phyloP scores from a whole-genome alignment of 2,797 vertebrate genomes.

The Sebastes aleutianus region DNA sequence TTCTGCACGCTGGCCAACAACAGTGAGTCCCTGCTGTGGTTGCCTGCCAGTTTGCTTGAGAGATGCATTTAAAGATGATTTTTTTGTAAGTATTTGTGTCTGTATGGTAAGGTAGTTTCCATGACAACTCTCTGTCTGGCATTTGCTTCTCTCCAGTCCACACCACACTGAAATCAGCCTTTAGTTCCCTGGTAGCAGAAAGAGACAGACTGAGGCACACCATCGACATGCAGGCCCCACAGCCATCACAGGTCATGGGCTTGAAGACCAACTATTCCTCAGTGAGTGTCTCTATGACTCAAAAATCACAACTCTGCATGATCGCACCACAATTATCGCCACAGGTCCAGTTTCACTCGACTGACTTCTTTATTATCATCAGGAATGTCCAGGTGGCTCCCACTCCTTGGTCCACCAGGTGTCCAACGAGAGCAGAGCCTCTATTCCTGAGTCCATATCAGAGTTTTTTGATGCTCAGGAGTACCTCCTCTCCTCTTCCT shows the following conservation, averaged over 20 bases:
- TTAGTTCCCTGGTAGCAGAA: conserved; percentile 86
- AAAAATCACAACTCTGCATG: neutral
- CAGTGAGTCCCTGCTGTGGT: conserved; percentile 79
- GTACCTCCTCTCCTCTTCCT: conserved; percentile 95
- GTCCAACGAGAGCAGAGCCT: conserved; percentile 91
- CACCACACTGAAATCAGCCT: conserved; percentile 89
- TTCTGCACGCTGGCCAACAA: conserved; percentile 91
- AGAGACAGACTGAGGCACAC: conserved; percentile 88
- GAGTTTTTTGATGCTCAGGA: conserved; percentile 98
- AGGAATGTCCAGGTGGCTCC: conserved; percentile 82
- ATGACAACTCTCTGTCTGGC: conserved; percentile 47
- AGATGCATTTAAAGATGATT: neutral
- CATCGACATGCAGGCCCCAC: conserved; percentile 84
- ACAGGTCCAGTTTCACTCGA: neutral
- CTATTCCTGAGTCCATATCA: conserved; percentile 92
- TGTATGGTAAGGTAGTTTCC: conserved; percentile 43
- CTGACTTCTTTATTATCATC: conserved; percentile 61
- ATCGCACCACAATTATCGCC: neutral
- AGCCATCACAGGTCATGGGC: conserved; percentile 84
- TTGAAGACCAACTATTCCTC: conserved; percentile 84
- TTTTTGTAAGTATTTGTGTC: conserved; percentile 6
- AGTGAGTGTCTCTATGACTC: conserved; percentile 77
- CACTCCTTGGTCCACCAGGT: conserved; percentile 90
- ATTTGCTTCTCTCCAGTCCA: conserved; percentile 83
- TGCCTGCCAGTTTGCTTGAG: neutral